These are phyloP conservation scores for Leucoraja erinaceus DNA, from an alignment of 2,113 vertebrate genomes.

Conservation along the genomic window DNA sequence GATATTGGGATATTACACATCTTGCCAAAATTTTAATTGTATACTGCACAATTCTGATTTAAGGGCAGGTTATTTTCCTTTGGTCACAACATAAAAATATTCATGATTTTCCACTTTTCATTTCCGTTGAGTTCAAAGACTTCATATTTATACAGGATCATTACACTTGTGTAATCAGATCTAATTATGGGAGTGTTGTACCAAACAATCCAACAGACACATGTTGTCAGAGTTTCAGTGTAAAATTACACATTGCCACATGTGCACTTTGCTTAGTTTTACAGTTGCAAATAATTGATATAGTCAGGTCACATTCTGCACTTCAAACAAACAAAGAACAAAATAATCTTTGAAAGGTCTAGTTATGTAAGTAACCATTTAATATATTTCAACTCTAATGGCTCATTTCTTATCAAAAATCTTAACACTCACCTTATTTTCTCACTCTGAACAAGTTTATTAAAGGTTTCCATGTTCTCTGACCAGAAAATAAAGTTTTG, in stretches of 20 bases:
- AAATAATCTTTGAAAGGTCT: background rate
- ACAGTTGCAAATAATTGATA: background rate
- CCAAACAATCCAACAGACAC: background rate
- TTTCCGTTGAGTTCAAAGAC: background rate
- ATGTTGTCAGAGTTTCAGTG: background rate
- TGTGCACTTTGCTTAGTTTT: background rate
- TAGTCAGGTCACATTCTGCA: background rate
- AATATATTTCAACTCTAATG: background rate
- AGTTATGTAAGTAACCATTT: background rate
- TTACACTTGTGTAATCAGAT: background rate
- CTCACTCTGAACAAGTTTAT: slow-evolving; percentile 32
- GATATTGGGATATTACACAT: background rate
- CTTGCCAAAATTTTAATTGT: background rate
- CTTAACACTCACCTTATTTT: slow-evolving; percentile 27
- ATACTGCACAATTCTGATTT: background rate
- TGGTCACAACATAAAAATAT: background rate
- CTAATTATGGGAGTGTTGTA: background rate
- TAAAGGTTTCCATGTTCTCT: slow-evolving; percentile 17
- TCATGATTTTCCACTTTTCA: background rate
- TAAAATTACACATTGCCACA: background rate
- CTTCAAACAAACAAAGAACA: background rate
- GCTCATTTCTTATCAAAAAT: background rate
- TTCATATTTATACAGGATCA: background rate
- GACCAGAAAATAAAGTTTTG: background rate
- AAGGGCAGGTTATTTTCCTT: background rate